Conservation (phyloP, 1,140 invertebrate genomes). For the Drosophila nigrodunni region DNA sequence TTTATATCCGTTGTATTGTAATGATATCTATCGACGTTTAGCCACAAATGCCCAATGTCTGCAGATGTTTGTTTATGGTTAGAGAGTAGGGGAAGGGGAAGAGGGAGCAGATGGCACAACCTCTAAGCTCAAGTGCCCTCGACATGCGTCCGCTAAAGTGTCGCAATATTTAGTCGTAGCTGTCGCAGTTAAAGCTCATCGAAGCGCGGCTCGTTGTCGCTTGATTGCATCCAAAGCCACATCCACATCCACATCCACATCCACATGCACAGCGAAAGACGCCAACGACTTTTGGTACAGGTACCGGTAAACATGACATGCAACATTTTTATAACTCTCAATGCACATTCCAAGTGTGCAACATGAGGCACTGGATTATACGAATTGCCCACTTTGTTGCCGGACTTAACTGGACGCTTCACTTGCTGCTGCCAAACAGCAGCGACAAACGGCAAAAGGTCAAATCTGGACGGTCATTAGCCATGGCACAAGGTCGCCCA, state of each 20-base stretch:
- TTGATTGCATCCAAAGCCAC: conserved; percentile 57
- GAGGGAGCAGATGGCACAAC: conserved; percentile 22
- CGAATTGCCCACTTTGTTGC: conserved; percentile 22
- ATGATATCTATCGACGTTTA: conserved; percentile 5
- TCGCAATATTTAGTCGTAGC: conserved; percentile 58
- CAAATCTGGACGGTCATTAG: conserved; percentile 63
- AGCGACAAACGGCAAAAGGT: conserved; percentile 55
- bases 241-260: conserved; percentile 29
- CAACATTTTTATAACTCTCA: conserved; percentile 25
- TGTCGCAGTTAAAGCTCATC: conserved; percentile 55
- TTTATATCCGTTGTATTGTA: conserved; percentile 15
- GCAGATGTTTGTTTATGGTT: neutral
- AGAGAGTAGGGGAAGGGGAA: neutral
- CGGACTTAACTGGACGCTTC: conserved; percentile 55
- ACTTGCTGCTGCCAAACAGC: conserved; percentile 23
- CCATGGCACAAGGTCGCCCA: conserved; percentile 57
- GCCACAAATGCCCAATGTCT: conserved; percentile 37
- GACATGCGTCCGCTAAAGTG: conserved; percentile 56
- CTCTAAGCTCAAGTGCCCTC: conserved; percentile 52
- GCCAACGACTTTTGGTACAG: conserved; percentile 7
- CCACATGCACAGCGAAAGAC: conserved; percentile 27
- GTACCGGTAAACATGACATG: conserved; percentile 35
- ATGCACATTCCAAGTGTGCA: conserved; percentile 12
- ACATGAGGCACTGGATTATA: conserved; percentile 15
- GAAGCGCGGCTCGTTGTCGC: conserved; percentile 63